Base-by-base conservation (phyloP, 30 jellyfish, hydroid and myxozoan species). In the Mastigias papua region DNA sequence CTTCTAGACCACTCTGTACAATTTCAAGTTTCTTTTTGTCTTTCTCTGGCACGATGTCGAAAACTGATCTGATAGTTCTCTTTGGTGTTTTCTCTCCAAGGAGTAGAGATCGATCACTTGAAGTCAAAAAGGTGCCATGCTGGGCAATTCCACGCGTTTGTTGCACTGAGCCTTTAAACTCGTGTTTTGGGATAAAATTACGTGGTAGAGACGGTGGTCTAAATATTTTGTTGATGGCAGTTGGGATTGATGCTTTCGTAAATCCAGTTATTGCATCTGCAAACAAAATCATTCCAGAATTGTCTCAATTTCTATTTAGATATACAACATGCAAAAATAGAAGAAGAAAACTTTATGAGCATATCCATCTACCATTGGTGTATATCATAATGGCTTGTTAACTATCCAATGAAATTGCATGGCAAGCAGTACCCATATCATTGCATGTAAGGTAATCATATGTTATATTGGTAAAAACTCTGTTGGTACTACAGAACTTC, bases 211-310 rank as follows among this genome's bases (percentile, higher is more conserved):
- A 11, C 11, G 96, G 96, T 1, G 91, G 79, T 15, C 95, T 85
- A 81, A 81, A 72, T 32, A 84, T 51, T 34, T 80, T 64, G 74
- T 62, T 62, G 46, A 58, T 62, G 48, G 97, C 88, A 25, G 88
- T 71, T 34, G 90, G 91, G 27, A 49, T 54, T 8, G 97, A 86
- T 1, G 97, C 89, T 79, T 89, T 89, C 13, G 26, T 29, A 67
- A 94, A 94, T 17, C 98, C 98, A 73, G 86, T 42, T 27, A 94
- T 34, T 34, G 92, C 81, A 77, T 81, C 98, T 94, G 34, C 31
- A 34, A 54, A 51, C 22, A 49, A 33, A 46, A 28, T 7, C 33
- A 33, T 0, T 3, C 58, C 89, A 30, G n/a, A n/a, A 17, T 76
- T 19, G 50, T 25, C 27, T 5, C 28, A 5, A 23, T 42, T 42